Evolutionary conservation across 2,888 invertebrate genomes (phyloP).

Genomic region (Sabatieria punctata): DNA sequence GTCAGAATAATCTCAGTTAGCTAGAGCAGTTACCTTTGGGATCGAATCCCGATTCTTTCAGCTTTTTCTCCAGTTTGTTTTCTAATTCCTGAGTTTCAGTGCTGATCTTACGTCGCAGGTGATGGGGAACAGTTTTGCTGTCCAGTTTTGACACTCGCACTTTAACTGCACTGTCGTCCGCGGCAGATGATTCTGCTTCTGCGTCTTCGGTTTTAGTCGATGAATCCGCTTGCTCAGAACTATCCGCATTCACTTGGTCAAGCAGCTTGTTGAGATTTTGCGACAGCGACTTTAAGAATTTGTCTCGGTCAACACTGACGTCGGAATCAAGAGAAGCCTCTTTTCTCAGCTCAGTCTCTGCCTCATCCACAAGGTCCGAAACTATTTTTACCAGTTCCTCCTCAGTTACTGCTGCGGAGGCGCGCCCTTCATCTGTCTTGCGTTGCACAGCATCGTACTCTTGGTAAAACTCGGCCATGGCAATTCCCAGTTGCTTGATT

Average conservation of each 20-base stretch:
- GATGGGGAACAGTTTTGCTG: not conserved
- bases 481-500: too few relatives aligned
- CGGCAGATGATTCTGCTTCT: not conserved
- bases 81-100: constrained; percentile 1
- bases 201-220: not conserved
- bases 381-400: not conserved
- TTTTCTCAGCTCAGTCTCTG: not conserved
- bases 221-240: not conserved
- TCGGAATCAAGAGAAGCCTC: too few relatives aligned
- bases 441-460: too few relatives aligned
- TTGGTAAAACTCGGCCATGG: too few relatives aligned
- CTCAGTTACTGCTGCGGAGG: not conserved
- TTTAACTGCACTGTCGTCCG: not conserved
- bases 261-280: not conserved
- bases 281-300: not conserved
- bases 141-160: constrained; percentile 1
- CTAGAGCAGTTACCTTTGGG: constrained; percentile 1
- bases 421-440: too few relatives aligned
- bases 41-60: constrained; percentile 9
- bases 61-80: not conserved
- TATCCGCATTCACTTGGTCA: not conserved
- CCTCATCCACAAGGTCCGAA: not conserved
- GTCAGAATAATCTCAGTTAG: too few relatives aligned
- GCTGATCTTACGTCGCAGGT: not conserved
- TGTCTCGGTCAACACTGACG: too few relatives aligned